phyloP scores from a whole-genome alignment of 1,140 invertebrate species.

The Drosophila nebulosa region DNA sequence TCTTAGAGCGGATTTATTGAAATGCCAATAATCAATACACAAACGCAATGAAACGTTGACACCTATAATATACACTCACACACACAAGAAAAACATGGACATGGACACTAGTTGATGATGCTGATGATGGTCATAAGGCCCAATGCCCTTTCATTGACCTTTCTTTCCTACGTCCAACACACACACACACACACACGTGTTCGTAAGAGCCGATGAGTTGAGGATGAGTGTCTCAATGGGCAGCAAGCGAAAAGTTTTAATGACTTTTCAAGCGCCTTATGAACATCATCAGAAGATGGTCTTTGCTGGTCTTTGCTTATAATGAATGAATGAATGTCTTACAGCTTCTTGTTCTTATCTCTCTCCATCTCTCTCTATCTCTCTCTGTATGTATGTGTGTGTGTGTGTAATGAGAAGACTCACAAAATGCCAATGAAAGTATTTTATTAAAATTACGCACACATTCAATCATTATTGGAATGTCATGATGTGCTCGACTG shows the following conservation, averaged over 20 bases:
- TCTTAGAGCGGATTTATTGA: conserved; percentile 61
- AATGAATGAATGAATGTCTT: conserved; percentile 51
- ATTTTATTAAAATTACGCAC: conserved; percentile 78
- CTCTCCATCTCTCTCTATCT: too few species aligned
- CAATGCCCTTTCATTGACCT: conserved; percentile 64
- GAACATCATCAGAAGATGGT: conserved; percentile 3
- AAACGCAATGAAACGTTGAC: conserved; percentile 4
- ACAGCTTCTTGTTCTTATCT: too few species aligned
- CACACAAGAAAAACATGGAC: conserved; percentile 10
- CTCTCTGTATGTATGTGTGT: conserved; percentile 22
- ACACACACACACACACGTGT: too few species aligned
- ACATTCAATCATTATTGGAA: conserved; percentile 78
- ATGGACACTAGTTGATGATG: conserved; percentile 33
- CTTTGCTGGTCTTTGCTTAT: conserved; percentile 26
- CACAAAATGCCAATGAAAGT: conserved; percentile 73
- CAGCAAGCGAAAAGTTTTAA: conserved; percentile 64
- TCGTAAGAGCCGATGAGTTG: too few species aligned
- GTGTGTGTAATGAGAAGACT: conserved; percentile 8
- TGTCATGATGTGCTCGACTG: conserved; percentile 49
- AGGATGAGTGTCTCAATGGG: conserved; percentile 19
- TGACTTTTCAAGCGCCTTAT: conserved; percentile 72
- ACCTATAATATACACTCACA: neutral
- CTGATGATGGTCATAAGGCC: conserved; percentile 32
- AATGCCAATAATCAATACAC: conserved; percentile 60
- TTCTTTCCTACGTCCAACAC: conserved; percentile 34